Evolutionary conservation across 2,113 vertebrate genomes (phyloP).

Genomic region (Scomber japonicus): DNA sequence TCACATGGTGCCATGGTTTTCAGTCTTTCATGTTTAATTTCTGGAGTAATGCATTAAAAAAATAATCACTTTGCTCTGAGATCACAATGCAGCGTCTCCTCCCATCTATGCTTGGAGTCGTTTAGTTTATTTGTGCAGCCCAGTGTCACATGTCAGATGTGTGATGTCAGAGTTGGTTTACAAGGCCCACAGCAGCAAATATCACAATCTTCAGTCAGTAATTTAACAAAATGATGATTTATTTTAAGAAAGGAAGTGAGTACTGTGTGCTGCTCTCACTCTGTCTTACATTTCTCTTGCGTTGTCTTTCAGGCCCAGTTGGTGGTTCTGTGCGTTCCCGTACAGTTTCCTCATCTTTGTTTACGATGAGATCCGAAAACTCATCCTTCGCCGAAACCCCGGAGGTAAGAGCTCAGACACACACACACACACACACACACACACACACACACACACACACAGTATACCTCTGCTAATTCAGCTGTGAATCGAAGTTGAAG

Average conservation of each 20-base stretch:
- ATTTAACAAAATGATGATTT: too few species aligned
- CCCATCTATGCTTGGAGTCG: background rate
- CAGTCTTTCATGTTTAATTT: background rate
- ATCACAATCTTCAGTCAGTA: too few species aligned
- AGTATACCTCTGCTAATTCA: too few species aligned
- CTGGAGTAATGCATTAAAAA: too few species aligned
- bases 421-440: background rate
- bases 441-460: too few species aligned
- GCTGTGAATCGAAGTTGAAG: too few species aligned
- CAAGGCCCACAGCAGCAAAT: background rate
- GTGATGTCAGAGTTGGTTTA: too few species aligned
- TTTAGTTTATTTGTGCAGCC: background rate
- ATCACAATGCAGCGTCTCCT: too few species aligned
- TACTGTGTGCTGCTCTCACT: background rate
- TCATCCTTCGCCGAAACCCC: slow-evolving; percentile 93
- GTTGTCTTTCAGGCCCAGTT: slow-evolving; percentile 87
- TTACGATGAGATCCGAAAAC: slow-evolving; percentile 94
- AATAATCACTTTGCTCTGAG: background rate
- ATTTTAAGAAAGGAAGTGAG: too few species aligned
- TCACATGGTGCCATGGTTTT: too few species aligned
- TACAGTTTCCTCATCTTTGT: slow-evolving; percentile 97
- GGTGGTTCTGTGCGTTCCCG: slow-evolving; percentile 96
- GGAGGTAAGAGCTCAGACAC: slow-evolving; percentile 84
- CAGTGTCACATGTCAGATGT: background rate
- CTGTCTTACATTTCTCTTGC: background rate